Conservation (phyloP, 2,888 invertebrate genomes). For the Hirudinaria manillensis region DNA sequence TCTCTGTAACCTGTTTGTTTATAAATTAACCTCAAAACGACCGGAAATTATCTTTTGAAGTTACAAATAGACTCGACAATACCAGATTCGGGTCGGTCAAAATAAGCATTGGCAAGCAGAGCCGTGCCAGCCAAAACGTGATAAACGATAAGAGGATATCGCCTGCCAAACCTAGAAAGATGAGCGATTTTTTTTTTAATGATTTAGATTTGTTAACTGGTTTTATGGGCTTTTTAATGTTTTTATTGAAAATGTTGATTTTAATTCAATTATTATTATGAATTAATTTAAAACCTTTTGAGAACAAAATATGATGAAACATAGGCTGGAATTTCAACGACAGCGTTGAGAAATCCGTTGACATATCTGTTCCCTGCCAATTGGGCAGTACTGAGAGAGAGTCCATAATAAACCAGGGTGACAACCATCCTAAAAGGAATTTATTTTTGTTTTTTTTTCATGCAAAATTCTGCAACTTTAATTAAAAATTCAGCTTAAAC, state of each 20-base stretch:
- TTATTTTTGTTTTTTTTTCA: not conserved
- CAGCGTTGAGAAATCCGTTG: slow-evolving; percentile 41
- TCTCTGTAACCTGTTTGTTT: slow-evolving; percentile 3
- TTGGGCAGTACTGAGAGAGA: slow-evolving; percentile 44
- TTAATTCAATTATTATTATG: not conserved
- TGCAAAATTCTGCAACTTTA: not conserved
- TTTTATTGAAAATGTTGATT: not conserved
- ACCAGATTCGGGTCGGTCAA: slow-evolving; percentile 21
- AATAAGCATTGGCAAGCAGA: slow-evolving; percentile 38
- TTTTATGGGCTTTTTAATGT: not conserved
- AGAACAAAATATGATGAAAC: slow-evolving; percentile 39
- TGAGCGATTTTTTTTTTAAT: not conserved
- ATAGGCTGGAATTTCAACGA: slow-evolving; percentile 43
- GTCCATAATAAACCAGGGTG: slow-evolving; percentile 45
- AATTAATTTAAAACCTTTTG: slow-evolving; percentile 18
- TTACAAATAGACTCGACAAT: not conserved
- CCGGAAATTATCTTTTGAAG: not conserved
- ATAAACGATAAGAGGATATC: slow-evolving; percentile 39
- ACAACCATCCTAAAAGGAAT: slow-evolving; percentile 43
- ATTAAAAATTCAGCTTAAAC: slow-evolving; percentile 19
- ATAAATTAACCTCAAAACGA: not conserved
- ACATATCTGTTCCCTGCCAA: slow-evolving; percentile 45
- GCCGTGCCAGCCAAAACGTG: slow-evolving; percentile 45
- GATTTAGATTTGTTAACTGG: not conserved
- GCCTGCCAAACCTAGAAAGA: slow-evolving; percentile 38